Evolutionary conservation across 2,888 invertebrate genomes (phyloP).

Genomic region (Drosophila tanythrix): DNA sequence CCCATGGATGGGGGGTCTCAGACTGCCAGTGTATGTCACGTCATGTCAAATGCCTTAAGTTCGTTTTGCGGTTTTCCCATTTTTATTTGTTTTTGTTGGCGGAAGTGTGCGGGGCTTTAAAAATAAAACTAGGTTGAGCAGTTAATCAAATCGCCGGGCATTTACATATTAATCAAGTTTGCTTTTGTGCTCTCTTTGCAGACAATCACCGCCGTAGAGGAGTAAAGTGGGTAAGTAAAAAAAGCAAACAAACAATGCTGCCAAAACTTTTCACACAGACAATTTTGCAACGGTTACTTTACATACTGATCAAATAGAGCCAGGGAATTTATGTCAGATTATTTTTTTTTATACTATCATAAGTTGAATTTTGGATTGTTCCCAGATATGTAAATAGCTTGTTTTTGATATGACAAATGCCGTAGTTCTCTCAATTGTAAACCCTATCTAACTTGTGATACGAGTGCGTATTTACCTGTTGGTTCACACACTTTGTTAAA

Average conservation of each 20-base stretch:
- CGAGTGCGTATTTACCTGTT: slow-evolving; percentile 46
- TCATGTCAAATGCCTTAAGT: slow-evolving; percentile 67
- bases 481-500: slow-evolving; percentile 61
- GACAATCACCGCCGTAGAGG: slow-evolving; percentile 36
- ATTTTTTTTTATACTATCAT: slow-evolving; percentile 36
- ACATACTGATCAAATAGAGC: slow-evolving; percentile 24
- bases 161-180: slow-evolving; percentile 77
- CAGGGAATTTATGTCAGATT: slow-evolving; percentile 49
- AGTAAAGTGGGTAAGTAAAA: slow-evolving; percentile 52
- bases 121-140: slow-evolving; percentile 62
- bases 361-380: slow-evolving; percentile 33
- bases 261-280: slow-evolving; percentile 36
- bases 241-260: slow-evolving; percentile 46
- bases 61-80: slow-evolving; percentile 44
- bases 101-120: slow-evolving; percentile 52
- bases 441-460: slow-evolving; percentile 13
- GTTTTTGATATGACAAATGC: slow-evolving; percentile 34
- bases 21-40: slow-evolving; percentile 26
- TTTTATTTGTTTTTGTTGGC: slow-evolving; percentile 51
- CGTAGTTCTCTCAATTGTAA: slow-evolving; percentile 33
- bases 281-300: slow-evolving; percentile 47
- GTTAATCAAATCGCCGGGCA: slow-evolving; percentile 69
- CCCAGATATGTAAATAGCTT: slow-evolving; percentile 43
- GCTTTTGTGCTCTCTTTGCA: slow-evolving; percentile 55
- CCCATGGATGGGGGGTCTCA: background rate